Percentiles rank a stretch among this genome's conserved stretches.
Evolutionary conservation across 2,113 vertebrate species (phyloP).

Genomic region (Egretta garzetta): DNA sequence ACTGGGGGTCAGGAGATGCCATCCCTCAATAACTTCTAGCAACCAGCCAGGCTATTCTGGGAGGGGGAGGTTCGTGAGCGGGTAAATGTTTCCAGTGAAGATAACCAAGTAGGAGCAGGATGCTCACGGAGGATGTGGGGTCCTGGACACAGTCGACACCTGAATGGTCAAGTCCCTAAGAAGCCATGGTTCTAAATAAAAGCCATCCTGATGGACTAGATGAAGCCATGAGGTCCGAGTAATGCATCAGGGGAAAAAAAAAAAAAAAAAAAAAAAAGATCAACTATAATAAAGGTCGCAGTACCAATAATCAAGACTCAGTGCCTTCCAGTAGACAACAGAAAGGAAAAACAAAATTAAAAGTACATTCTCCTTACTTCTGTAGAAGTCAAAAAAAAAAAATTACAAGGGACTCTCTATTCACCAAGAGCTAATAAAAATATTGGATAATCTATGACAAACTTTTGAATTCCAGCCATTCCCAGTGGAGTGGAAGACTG

Average conservation of each 20-base stretch:
- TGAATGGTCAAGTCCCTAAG: background rate
- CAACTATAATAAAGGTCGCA: background rate
- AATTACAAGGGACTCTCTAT: background rate
- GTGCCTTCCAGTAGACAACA: background rate
- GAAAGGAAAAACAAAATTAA: background rate
- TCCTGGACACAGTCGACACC: background rate
- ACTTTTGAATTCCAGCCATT: background rate
- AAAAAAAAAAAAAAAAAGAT: background rate
- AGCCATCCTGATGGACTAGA: background rate
- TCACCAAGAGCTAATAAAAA: background rate
- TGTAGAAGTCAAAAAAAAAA: background rate
- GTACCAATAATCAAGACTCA: background rate
- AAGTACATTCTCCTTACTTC: background rate
- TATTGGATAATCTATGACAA: background rate
- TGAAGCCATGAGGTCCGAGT: background rate
- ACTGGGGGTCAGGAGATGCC: background rate
- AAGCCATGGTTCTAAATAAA: background rate
- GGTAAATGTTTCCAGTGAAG: background rate
- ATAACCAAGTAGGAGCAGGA: background rate
- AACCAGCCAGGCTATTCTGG: background rate
- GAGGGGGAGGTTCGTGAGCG: background rate
- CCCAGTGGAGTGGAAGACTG: background rate
- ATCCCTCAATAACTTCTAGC: background rate
- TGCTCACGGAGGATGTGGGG: too few relatives aligned
- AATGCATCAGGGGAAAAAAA: background rate